Evolutionary conservation across 2,888 invertebrate genomes (phyloP), one percentile per base, ranked within the genome.

Genomic region (Chorisops tibialis): DNA sequence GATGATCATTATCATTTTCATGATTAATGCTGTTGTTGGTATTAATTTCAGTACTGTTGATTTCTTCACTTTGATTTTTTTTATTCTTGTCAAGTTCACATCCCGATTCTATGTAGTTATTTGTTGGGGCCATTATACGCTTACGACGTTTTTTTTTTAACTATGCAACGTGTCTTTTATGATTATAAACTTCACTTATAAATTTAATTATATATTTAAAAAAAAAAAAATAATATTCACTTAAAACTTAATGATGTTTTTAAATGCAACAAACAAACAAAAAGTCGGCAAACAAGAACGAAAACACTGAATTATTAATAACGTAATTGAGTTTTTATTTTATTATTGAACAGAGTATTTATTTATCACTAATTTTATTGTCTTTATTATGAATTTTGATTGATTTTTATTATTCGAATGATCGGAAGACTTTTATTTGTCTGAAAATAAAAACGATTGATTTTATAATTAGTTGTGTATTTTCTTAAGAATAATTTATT

Each of bases 71-170:
- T 66, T 65, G 66, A 65, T 66, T 47, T 50, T 62, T 63, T 63
- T 68, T 65, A 51, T 63, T 61, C 67, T 64, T 67, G 67, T 75
- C 74, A 72, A 73, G 73, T 71, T 74, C 74, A 76, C 73, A 75
- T 75, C 72, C 75, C 70, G 73, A 74, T 74, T 75, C 72, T 67
- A 69, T 71, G 73, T 75, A 73, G 73, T 70, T 71, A 72, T 68
- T 75, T 73, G 70, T 74, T 68, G 75, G 75, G 75, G 77, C 76
- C 76, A 77, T 77, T 75, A 76, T 77, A 77, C 67, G 74, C 66
- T 51, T 21, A 47, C 51, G 43, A 45, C 59, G 38, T 14, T 38
- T 38, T 45, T 3, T 9, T 9, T 58, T 22, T 30, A 30, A 30
- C 30, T 30, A 30, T 30, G 30, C 1, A 30, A 30, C 9, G 5